Evolutionary conservation across 2,113 vertebrate genomes (phyloP).

Genomic region (Macrotis lagotis): DNA sequence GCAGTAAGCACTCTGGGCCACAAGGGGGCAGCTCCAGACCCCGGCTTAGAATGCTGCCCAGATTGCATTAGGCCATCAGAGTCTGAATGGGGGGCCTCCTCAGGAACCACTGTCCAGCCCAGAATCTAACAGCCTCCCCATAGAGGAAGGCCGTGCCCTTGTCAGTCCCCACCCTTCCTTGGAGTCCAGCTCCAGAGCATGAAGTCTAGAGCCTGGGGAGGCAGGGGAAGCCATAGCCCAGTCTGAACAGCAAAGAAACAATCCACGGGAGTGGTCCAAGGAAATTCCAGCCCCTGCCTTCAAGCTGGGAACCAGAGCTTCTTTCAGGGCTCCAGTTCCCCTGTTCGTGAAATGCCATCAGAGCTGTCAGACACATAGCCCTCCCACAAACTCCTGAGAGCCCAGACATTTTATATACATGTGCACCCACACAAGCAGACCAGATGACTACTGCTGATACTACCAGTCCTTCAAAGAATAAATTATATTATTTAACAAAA

Average conservation of each 20-base stretch:
- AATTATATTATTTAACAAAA: neutral
- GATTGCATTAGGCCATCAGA: neutral
- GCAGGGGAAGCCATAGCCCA: neutral
- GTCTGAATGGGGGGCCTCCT: neutral
- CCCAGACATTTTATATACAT: too few species aligned
- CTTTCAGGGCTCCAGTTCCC: neutral
- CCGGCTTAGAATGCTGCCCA: neutral
- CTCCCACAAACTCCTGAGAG: neutral
- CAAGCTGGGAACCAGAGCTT: neutral
- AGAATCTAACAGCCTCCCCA: neutral
- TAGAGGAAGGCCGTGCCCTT: neutral
- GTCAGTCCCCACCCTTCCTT: neutral
- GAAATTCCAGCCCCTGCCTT: neutral
- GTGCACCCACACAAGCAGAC: too few species aligned
- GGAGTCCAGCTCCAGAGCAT: neutral
- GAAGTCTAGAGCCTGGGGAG: neutral
- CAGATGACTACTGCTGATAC: too few species aligned
- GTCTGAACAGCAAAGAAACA: neutral
- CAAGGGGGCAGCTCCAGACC: conserved; percentile 79
- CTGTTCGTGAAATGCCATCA: neutral
- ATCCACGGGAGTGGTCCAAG: neutral
- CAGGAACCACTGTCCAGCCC: neutral
- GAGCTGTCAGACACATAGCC: neutral
- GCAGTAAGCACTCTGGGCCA: conserved; percentile 66
- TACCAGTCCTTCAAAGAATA: too few species aligned